A percentile compares a stretch with the other conserved stretches of the same genome.
Evolutionary conservation across 2,113 vertebrate genomes (phyloP).

Genomic region (Mesembrinibis cayennensis): DNA sequence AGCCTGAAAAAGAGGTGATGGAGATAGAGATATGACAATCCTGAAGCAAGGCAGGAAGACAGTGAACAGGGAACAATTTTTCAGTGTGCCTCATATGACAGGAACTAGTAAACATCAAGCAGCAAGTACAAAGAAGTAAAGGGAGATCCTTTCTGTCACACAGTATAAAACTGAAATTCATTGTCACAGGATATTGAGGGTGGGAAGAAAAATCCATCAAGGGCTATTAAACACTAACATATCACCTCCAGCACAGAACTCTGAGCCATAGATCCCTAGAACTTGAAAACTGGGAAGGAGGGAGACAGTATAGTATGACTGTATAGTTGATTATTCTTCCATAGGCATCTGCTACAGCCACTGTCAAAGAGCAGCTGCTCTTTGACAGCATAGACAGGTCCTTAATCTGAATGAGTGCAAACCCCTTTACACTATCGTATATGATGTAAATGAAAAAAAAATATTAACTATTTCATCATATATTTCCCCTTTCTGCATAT

Average conservation of each 20-base stretch:
- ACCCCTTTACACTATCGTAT: not conserved
- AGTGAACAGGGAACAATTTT: not conserved
- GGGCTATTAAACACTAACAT: not conserved
- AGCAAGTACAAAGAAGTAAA: constrained; percentile 14
- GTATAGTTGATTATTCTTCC: not conserved
- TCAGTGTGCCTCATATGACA: not conserved
- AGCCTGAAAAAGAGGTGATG: not conserved
- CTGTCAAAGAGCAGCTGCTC: not conserved
- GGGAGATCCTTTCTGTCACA: not conserved
- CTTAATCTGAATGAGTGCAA: not conserved
- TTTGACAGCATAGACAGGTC: not conserved
- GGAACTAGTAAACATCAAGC: not conserved
- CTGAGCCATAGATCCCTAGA: not conserved
- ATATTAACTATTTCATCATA: not conserved
- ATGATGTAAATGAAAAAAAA: not conserved
- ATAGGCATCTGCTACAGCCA: not conserved
- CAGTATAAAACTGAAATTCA: not conserved
- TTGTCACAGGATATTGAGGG: not conserved
- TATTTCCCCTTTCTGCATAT: not conserved
- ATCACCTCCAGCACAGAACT: not conserved
- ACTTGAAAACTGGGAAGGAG: not conserved
- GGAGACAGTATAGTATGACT: not conserved
- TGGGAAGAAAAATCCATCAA: constrained; percentile 1
- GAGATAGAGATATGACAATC: not conserved
- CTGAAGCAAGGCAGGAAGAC: not conserved